Evolutionary conservation across 2,113 vertebrate species (phyloP), one percentile per base, ranked within the genome.

Genomic region (Scophthalmus maximus): DNA sequence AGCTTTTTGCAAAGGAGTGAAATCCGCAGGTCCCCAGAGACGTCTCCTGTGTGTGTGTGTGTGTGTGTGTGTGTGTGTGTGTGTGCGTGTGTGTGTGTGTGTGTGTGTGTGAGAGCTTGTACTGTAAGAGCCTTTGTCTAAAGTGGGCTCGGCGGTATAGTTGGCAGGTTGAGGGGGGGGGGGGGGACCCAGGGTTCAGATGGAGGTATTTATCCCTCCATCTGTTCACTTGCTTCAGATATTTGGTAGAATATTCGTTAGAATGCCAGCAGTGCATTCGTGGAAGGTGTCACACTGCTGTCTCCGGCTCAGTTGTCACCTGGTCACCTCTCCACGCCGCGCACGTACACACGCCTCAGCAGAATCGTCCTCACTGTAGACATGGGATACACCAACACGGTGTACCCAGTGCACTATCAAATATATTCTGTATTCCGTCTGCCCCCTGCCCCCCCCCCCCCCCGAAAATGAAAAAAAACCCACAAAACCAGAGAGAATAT

Each of bases 1-100:
- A 82, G 80, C 63, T 87, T 79, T n/a, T 80, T 76, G 56, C 72
- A 55, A n/a, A 78, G 65, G 73, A 88, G 78, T 82, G 68, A 86
- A 91, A 85, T 86, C 78, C 69, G 69, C 79, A 46, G 42, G 30
- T 87, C 84, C 80, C 70, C 12, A 12, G 72, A 78, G 79, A 80
- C 66, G 10, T 34, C 59, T 55, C 61, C 26, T 69, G 32, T 26
- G 49, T 60, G 65, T 75, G 73, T 17, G 14, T 14, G 5, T 15
- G 17, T 14, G 14, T 14, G 38, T 40, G 38, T 40, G 38, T 40
- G 38, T 40, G 38, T 40, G 38, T 14, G 12, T 14, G 42, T 59
- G 64, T 76, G 73, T 34, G 38, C 10, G 38, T 40, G 38, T 40
- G 38, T 40, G 38, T 40, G 38, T 40, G 38, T 40, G 38, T 14